Evolutionary conservation across 1,140 invertebrate genomes (phyloP).

Genomic region (Apocrypta bakeri): DNA sequence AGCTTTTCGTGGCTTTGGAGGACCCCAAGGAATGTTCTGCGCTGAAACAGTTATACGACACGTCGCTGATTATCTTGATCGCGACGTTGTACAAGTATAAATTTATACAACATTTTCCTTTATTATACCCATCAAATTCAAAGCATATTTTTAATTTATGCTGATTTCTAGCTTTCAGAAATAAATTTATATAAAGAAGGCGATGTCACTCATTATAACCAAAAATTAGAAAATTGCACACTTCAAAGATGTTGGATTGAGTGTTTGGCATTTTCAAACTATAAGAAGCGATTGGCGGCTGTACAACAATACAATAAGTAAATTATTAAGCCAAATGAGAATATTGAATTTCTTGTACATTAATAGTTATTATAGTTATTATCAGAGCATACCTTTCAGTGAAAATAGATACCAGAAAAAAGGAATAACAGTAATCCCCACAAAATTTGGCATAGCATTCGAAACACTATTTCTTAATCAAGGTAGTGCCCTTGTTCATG

Average conservation of each 20-base stretch:
- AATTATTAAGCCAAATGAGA: constrained; percentile 42
- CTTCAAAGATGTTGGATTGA: constrained; percentile 88
- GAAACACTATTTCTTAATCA: constrained; percentile 88
- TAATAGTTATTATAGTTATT: too few relatives aligned
- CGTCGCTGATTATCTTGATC: constrained; percentile 81
- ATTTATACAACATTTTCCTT: not conserved
- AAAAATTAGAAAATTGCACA: constrained; percentile 85
- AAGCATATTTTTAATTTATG: not conserved
- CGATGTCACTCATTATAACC: constrained; percentile 86
- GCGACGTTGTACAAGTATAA: constrained; percentile 76
- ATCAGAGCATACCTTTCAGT: too few relatives aligned
- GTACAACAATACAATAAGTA: constrained; percentile 86
- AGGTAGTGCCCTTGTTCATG: constrained; percentile 87
- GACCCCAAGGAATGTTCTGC: constrained; percentile 90
- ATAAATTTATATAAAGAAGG: constrained; percentile 90
- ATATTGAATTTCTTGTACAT: not conserved
- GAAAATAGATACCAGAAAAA: constrained; percentile 90
- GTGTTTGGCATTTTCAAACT: constrained; percentile 82
- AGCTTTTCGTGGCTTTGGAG: constrained; percentile 92
- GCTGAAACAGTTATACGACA: constrained; percentile 85
- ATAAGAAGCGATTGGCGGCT: constrained; percentile 76
- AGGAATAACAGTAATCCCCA: constrained; percentile 88
- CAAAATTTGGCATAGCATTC: constrained; percentile 92
- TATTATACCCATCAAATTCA: not conserved
- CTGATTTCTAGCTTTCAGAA: constrained; percentile 79